Base-by-base conservation (phyloP, 1,140 invertebrate species). In the Nebria ingens region DNA sequence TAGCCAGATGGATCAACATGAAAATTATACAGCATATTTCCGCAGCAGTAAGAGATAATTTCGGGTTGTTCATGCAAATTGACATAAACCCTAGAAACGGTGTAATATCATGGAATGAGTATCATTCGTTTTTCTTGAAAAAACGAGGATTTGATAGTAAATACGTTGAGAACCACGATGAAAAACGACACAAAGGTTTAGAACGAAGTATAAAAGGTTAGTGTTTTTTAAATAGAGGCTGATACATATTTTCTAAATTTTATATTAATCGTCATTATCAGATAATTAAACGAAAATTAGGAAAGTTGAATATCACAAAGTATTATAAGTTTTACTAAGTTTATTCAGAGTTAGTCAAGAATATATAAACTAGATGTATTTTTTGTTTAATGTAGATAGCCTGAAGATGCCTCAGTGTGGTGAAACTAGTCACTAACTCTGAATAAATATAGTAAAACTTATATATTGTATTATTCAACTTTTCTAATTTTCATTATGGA, bases 91-190 rank as follows among this genome's bases (percentile, higher is more conserved):
- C 84, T 0, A 70, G 77, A 57, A 84, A 90, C 71, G 88, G 87
- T n/a, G 76, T 85, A 50, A 74, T 90, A 4, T 82, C 82, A 0
- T 91, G 87, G 87, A 81, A 85, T 55, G 87, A 90, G 64, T 90
- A 89, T 65, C 84, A 88, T 63, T 69, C 76, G 0, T 82, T 84
- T 63, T 91, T 88, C 65, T 64, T 91, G 22, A 73, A 81, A 55
- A 76, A 79, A 52, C 78, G 85, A 54, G 86, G 85, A 11, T 79
- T 87, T 61, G 76, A 79, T 11, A 73, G 80, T 51, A 76, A 76
- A 2, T 84, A 81, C 58, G 80, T 85, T 2, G 72, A 73, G 54
- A 78, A 82, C 34, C 84, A 87, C 59, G 71, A 80, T 54, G 76
- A 84, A 62, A 83, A 82, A 59, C 79, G 81, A 52, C 80, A 82